Conservation (phyloP, 2,888 invertebrate species). For the Andrena chrysosceles region DNA sequence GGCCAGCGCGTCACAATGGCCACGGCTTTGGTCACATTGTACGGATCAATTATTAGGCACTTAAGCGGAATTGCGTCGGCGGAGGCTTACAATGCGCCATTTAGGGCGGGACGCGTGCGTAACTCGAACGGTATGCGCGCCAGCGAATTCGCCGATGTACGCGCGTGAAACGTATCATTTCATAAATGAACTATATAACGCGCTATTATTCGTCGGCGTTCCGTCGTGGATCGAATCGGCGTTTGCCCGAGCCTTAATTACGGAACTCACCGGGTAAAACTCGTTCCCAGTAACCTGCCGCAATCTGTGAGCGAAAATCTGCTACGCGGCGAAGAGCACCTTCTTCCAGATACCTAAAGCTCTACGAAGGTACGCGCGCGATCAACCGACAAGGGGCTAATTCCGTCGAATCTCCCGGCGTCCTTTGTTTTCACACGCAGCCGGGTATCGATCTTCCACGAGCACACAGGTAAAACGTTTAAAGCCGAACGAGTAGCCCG, state of each 20-base stretch:
- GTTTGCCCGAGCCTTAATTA: neutral
- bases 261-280: neutral
- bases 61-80: slow-evolving; percentile 67
- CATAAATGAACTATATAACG: slow-evolving; percentile 52
- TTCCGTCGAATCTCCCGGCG: neutral
- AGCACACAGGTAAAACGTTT: neutral
- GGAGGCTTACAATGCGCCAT: slow-evolving; percentile 61
- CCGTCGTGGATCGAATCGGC: neutral
- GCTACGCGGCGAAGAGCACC: neutral
- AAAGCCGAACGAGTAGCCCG: neutral
- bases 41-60: slow-evolving; percentile 71
- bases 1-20: slow-evolving; percentile 64
- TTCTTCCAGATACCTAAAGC: neutral
- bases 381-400: neutral
- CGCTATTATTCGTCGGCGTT: slow-evolving; percentile 27
- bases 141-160: slow-evolving; percentile 51
- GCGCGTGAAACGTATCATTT: slow-evolving; percentile 53
- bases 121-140: slow-evolving; percentile 37
- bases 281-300: neutral
- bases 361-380: neutral
- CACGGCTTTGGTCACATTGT: slow-evolving; percentile 63
- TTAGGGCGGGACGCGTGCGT: slow-evolving; percentile 55
- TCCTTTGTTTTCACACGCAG: slow-evolving; percentile 3
- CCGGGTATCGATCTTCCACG: neutral
- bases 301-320: neutral